Evolutionary conservation across 2,888 invertebrate species (phyloP).

Genomic region (Oligia latruncula): DNA sequence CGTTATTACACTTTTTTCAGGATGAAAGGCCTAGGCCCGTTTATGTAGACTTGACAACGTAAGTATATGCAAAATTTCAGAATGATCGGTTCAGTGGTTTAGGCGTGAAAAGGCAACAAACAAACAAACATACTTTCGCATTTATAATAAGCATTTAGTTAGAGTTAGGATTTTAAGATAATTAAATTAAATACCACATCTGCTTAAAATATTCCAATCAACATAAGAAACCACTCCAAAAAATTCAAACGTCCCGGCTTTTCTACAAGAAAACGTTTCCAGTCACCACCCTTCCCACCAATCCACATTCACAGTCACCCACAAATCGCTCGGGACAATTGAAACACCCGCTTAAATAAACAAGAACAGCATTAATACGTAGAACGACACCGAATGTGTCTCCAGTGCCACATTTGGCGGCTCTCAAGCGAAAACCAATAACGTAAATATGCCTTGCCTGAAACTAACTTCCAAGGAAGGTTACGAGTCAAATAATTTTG

Average conservation of each 20-base stretch:
- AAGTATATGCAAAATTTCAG: too few relatives aligned
- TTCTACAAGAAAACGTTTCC: background rate
- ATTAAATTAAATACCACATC: too few relatives aligned
- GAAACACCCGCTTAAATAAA: slow-evolving; percentile 67
- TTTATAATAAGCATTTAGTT: too few relatives aligned
- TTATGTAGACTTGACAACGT: too few relatives aligned
- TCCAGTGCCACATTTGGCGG: slow-evolving; percentile 73
- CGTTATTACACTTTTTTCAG: too few relatives aligned
- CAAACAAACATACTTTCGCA: too few relatives aligned
- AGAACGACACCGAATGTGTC: slow-evolving; percentile 69
- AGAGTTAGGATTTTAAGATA: too few relatives aligned
- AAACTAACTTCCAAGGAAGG: slow-evolving; percentile 39
- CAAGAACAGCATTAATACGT: slow-evolving; percentile 68
- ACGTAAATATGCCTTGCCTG: slow-evolving; percentile 70
- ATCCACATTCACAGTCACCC: slow-evolving; percentile 30
- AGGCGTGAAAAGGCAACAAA: too few relatives aligned
- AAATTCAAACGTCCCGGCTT: background rate
- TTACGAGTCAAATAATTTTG: slow-evolving; percentile 44
- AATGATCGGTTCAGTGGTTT: too few relatives aligned
- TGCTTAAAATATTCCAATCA: background rate
- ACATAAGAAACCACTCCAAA: background rate
- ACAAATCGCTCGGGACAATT: slow-evolving; percentile 66
- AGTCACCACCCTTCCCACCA: background rate
- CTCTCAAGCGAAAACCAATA: slow-evolving; percentile 72
- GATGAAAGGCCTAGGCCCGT: too few relatives aligned